These are phyloP conservation scores for Heliothis peltigera DNA, from an alignment of 2,888 invertebrate species.

Conservation along the genomic window DNA sequence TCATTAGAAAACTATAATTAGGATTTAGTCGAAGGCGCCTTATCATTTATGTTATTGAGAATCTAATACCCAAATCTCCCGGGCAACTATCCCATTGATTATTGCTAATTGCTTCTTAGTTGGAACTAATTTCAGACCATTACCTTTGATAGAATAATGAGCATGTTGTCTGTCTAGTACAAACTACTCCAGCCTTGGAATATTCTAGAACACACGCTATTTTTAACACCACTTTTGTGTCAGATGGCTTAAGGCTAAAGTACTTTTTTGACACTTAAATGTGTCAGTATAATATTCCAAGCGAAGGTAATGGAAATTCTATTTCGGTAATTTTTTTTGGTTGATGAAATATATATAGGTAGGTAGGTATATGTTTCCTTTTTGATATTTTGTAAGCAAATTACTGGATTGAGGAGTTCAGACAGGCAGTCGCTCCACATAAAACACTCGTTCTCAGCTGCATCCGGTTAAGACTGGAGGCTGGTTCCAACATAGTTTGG, in stretches of 20 bases:
- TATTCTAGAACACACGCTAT: conserved; percentile 9
- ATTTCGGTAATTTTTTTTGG: background rate
- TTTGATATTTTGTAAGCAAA: background rate
- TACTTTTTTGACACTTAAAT: background rate
- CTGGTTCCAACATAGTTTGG: too few relatives aligned
- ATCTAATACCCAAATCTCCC: conserved; percentile 25
- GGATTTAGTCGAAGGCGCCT: background rate
- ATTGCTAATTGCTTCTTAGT: conserved; percentile 48
- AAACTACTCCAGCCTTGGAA: conserved; percentile 38
- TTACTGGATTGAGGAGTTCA: too few relatives aligned
- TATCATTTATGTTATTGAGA: conserved; percentile 12
- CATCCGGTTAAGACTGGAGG: too few relatives aligned
- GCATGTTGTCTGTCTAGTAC: conserved; percentile 41
- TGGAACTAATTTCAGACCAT: conserved; percentile 62
- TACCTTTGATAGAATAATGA: conserved; percentile 65
- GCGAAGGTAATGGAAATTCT: background rate
- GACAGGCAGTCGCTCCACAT: too few relatives aligned
- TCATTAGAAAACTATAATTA: background rate
- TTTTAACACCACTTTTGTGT: conserved; percentile 1
- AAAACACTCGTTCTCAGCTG: too few relatives aligned
- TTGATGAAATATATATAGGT: too few relatives aligned
- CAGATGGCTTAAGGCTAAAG: too few relatives aligned
- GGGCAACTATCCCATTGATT: conserved; percentile 37
- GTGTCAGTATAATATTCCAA: too few relatives aligned
- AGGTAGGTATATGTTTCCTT: background rate